Conservation (phyloP, 1,140 invertebrate species). For the Musca domestica region DNA sequence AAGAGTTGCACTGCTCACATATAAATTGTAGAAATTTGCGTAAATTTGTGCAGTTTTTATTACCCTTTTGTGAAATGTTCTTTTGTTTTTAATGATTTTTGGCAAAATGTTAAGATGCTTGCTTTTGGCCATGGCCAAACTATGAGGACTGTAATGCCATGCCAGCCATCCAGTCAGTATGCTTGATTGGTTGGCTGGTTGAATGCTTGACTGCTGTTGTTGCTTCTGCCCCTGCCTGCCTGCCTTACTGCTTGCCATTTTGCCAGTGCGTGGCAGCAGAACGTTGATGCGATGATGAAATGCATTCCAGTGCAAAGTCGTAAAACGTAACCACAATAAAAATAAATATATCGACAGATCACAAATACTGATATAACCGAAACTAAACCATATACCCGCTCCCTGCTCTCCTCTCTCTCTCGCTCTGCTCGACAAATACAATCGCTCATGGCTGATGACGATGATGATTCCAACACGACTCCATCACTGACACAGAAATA, state of each 20-base stretch:
- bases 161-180: no score
- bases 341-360: conserved; percentile 22
- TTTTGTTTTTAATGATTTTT: conserved; percentile 22
- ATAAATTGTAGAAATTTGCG: conserved; percentile 22
- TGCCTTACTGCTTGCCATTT: no score
- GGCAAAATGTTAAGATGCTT: conserved; percentile 4
- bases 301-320: conserved; percentile 20
- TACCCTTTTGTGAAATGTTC: conserved; percentile 21
- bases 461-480: no score
- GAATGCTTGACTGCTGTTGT: no score
- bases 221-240: no score
- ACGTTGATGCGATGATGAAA: conserved; percentile 7
- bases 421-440: no score
- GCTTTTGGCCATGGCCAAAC: no score
- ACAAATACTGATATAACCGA: conserved; percentile 13
- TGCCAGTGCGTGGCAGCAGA: not conserved
- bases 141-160: no score
- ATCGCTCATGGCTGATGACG: no score
- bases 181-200: no score
- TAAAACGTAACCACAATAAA: conserved; percentile 22
- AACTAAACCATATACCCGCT: not conserved
- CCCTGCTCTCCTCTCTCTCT: no score
- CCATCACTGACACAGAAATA: not conserved
- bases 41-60: conserved; percentile 22
- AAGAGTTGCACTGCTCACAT: conserved; percentile 11